These are phyloP conservation scores for Aphis craccivora DNA, from an alignment of 1,140 invertebrate species.

Conservation along the genomic window DNA sequence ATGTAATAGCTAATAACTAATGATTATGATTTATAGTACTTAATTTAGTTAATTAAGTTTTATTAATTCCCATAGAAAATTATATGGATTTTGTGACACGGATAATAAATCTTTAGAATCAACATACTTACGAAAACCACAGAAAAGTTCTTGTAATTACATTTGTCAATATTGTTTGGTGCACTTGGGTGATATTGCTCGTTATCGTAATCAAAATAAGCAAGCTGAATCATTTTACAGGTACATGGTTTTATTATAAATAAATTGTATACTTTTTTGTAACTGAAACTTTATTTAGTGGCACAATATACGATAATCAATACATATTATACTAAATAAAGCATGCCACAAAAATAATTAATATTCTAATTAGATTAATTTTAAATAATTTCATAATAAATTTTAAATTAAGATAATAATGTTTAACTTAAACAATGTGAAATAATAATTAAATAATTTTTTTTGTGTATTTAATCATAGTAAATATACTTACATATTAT, in stretches of 20 bases:
- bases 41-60: not conserved
- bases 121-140: slow-evolving; percentile 65
- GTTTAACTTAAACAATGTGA: not conserved
- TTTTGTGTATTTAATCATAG: not conserved
- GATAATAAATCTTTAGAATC: slow-evolving; percentile 36
- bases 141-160: slow-evolving; percentile 79
- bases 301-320: not conserved
- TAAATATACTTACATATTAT: not conserved
- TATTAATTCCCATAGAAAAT: slow-evolving; percentile 34
- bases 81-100: slow-evolving; percentile 42
- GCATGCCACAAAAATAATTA: not conserved
- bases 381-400: not conserved
- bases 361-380: not conserved
- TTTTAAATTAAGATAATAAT: not conserved
- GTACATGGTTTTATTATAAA: slow-evolving; percentile 63
- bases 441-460: not conserved
- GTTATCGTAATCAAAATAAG: slow-evolving; percentile 80
- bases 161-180: slow-evolving; percentile 87
- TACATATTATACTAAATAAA: not conserved
- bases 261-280: not conserved
- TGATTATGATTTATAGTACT: not conserved
- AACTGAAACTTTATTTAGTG: not conserved
- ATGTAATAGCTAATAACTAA: slow-evolving; percentile 56
- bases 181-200: slow-evolving; percentile 84
- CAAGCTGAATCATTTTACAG: slow-evolving; percentile 83